A percentile compares a stretch with the other conserved stretches of the same genome.
These are phyloP conservation scores for Drosophila bocqueti DNA, from an alignment of 1,140 invertebrate species.

Conservation along the genomic window DNA sequence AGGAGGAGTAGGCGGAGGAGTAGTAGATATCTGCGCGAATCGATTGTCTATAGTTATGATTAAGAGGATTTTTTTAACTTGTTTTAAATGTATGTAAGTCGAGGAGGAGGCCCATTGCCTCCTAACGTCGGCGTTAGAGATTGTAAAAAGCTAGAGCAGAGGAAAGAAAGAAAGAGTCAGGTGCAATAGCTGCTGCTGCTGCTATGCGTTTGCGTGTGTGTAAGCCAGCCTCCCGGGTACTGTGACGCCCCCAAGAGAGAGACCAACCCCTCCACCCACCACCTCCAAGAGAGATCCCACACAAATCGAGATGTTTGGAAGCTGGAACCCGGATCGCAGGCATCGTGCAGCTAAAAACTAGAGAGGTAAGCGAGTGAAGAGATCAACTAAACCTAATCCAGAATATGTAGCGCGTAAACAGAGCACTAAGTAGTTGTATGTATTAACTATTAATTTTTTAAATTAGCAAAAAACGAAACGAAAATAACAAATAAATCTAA, in stretches of 20 bases:
- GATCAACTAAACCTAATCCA: slow-evolving; percentile 75
- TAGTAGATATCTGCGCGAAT: slow-evolving; percentile 1
- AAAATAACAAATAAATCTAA: slow-evolving; percentile 68
- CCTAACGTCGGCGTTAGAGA: background rate
- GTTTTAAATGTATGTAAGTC: slow-evolving; percentile 24
- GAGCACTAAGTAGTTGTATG: slow-evolving; percentile 78
- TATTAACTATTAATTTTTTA: slow-evolving; percentile 75
- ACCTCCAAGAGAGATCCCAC: background rate
- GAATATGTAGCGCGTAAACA: slow-evolving; percentile 72
- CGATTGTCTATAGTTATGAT: slow-evolving; percentile 46
- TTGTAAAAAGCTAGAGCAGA: slow-evolving; percentile 33
- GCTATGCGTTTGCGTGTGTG: background rate
- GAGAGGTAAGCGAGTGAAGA: slow-evolving; percentile 20
- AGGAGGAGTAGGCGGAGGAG: too few species aligned
- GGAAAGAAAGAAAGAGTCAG: slow-evolving; percentile 18
- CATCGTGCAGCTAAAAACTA: slow-evolving; percentile 18
- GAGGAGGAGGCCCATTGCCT: background rate
- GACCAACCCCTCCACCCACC: background rate
- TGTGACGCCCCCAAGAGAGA: slow-evolving; percentile 26
- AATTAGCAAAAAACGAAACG: slow-evolving; percentile 52
- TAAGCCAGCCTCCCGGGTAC: background rate
- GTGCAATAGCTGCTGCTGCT: slow-evolving; percentile 29
- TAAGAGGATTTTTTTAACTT: slow-evolving; percentile 40
- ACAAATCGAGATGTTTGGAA: background rate
- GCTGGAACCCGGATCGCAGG: slow-evolving; percentile 7